Evolutionary conservation across 2,888 invertebrate genomes (phyloP).

Genomic region (Microdon myrmicae): DNA sequence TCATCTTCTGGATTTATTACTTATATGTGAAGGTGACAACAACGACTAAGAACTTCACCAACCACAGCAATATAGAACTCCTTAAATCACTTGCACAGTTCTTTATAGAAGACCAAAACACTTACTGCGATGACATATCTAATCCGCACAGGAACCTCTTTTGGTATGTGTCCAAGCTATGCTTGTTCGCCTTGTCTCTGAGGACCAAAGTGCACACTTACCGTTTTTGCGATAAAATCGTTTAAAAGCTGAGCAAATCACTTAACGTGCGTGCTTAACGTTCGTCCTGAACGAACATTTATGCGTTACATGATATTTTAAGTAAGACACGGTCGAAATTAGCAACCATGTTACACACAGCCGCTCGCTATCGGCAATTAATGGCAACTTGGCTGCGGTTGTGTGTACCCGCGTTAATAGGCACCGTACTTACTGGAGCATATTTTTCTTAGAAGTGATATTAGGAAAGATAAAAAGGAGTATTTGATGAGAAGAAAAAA

Average conservation of each 20-base stretch:
- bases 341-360: conserved; percentile 41
- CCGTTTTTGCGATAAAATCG: conserved; percentile 29
- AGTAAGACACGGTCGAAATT: conserved; percentile 34
- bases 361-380: conserved; percentile 45
- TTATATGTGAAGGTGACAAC: no score
- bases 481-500: no score
- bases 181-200: conserved; percentile 21
- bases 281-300: conserved; percentile 26
- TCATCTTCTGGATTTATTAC: no score
- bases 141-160: conserved; percentile 31
- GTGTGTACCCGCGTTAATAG: conserved; percentile 45
- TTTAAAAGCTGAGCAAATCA: conserved; percentile 33
- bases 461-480: no score
- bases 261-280: conserved; percentile 17
- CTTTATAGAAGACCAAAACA: no score
- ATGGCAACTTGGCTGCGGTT: conserved; percentile 48
- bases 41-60: no score
- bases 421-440: no score
- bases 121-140: conserved; percentile 35
- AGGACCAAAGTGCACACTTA: conserved; percentile 41
- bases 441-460: no score
- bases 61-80: no score
- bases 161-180: conserved; percentile 23
- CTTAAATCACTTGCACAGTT: no score
- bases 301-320: conserved; percentile 15